phyloP scores from a whole-genome alignment of 2,113 vertebrate species.

The Pardalotus punctatus region DNA sequence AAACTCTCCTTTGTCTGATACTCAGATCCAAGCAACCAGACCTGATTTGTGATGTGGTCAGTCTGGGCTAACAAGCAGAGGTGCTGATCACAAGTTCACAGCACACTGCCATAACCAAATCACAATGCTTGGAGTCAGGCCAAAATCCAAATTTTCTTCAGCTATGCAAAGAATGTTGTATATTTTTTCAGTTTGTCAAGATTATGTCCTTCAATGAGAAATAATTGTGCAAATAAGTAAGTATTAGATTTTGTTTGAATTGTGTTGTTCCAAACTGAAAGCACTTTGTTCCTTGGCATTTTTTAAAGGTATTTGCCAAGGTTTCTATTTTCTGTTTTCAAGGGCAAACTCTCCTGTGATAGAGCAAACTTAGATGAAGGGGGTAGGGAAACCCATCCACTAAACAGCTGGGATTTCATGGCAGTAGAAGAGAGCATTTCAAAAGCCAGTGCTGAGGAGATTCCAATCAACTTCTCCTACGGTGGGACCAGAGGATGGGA shows the following conservation, averaged over 20 bases:
- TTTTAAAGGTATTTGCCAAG: not conserved
- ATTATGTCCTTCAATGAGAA: not conserved
- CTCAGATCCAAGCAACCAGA: not conserved
- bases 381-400: not conserved
- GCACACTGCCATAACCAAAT: not conserved
- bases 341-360: not conserved
- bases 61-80: not conserved
- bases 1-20: not conserved
- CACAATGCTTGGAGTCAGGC: not conserved
- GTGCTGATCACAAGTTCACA: not conserved
- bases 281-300: not conserved
- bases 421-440: not conserved
- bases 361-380: not conserved
- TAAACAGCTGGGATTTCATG: not conserved
- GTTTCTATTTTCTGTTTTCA: not conserved
- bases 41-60: not conserved
- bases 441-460: not conserved
- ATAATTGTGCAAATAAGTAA: conserved; percentile 26
- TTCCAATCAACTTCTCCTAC: not conserved
- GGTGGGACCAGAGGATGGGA: not conserved
- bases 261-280: not conserved
- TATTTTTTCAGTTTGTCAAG: conserved; percentile 28
- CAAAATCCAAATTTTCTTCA: conserved; percentile 4
- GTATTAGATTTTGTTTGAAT: not conserved
- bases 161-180: conserved; percentile 1